These are phyloP conservation scores for Zaprionus tsacasi DNA, from an alignment of 1,140 invertebrate genomes.

Conservation along the genomic window DNA sequence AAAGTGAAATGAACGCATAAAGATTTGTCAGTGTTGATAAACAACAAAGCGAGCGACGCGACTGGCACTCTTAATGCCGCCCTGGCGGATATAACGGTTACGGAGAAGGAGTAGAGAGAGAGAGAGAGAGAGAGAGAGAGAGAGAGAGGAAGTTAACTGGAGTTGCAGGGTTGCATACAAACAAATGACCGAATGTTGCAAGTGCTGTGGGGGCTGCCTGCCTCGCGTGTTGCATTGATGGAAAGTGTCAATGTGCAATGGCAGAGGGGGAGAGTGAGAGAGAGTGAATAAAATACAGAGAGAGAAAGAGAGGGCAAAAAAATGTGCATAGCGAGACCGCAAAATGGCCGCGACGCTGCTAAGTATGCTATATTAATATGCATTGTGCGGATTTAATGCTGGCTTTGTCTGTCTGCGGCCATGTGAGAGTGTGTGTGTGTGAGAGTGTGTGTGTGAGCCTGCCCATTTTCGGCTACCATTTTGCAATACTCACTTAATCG, in stretches of 20 bases:
- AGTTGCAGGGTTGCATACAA: slow-evolving; percentile 41
- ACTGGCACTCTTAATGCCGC: not conserved
- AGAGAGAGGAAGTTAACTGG: not conserved
- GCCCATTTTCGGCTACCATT: not conserved
- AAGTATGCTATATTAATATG: slow-evolving; percentile 81
- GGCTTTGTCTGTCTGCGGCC: slow-evolving; percentile 64
- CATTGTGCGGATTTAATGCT: slow-evolving; percentile 59
- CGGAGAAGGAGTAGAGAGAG: not conserved
- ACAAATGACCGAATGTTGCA: slow-evolving; percentile 75
- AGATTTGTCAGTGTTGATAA: slow-evolving; percentile 81
- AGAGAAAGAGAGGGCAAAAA: slow-evolving; percentile 3
- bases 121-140: slow-evolving; percentile 3
- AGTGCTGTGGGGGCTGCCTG: slow-evolving; percentile 25
- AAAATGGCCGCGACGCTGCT: slow-evolving; percentile 57
- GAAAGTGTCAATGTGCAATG: slow-evolving; percentile 58
- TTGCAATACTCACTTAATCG: slow-evolving; percentile 6
- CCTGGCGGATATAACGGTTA: not conserved
- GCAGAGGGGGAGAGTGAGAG: not conserved
- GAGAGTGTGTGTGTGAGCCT: not conserved
- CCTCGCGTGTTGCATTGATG: slow-evolving; percentile 62
- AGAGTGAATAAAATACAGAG: slow-evolving; percentile 1
- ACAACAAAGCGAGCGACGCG: slow-evolving; percentile 69
- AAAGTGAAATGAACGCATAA: slow-evolving; percentile 67
- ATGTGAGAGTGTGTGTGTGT: not conserved
- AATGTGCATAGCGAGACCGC: slow-evolving; percentile 53